Evolutionary conservation across 2,888 invertebrate species (phyloP), one percentile per base, ranked within the genome.

Genomic region (Thumatha senex): DNA sequence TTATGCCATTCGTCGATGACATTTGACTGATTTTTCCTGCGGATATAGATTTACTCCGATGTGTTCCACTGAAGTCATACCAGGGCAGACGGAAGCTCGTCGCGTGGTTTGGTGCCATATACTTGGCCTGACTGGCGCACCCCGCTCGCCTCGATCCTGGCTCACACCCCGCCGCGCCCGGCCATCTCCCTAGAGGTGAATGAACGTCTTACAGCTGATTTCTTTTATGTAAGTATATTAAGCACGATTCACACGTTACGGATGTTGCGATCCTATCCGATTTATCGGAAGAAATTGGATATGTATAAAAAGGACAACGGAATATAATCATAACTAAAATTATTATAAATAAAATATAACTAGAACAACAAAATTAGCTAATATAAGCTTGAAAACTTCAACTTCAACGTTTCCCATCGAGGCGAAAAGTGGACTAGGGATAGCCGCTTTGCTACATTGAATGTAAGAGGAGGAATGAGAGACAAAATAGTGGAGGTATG

Each of bases 171-270:
- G 56, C 58, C 55, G 52, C 64, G 51, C 69, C 63, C 56, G 50
- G 46, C 50, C 63, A 65, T 63, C 74, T 70, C 68, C 73, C 66
- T 56, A 59, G 78, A 82, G 82, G 84, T 83, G 81, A 84, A 84
- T 70, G 83, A 82, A 83, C 83, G 80, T 78, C 78, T 80, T 77
- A 70, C 71, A 75, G 52, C 63, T 68, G 71, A 75, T 78, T 76
- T 78, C 69, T 78, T 75, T 76, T 78, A 76, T 70, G 72, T n/a
- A n/a, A n/a, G n/a, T 71, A 66, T 72, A 74, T 75, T 74, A 69
- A 63, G 59, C 18, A 68, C 63, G 59, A 65, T 24, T 24, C 18
- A 62, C 60, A 63, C 55, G 56, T 50, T 42, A 58, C 43, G 46
- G 56, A 24, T 24, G 18, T 5, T 24, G 18, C 18, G 18, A 24